Conservation (phyloP, 2,113 vertebrate genomes). For the Cnemophilus loriae region DNA sequence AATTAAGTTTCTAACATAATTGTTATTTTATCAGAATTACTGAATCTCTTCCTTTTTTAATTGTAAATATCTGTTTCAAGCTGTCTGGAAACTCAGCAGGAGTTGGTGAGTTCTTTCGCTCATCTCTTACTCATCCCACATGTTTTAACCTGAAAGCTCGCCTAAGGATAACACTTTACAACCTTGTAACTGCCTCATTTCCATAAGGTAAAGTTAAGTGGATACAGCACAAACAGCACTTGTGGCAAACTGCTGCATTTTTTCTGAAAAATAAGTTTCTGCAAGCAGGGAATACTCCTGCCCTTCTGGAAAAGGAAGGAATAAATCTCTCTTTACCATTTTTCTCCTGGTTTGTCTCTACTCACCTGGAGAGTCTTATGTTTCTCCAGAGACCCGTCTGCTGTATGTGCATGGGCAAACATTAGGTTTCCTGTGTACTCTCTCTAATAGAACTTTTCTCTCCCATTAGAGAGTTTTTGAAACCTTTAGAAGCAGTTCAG, state of each 20-base stretch:
- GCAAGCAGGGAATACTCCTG: background rate
- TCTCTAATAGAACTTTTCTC: background rate
- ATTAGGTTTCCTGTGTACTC: background rate
- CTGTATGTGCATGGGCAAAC: fast-evolving
- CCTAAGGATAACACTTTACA: background rate
- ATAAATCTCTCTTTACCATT: background rate
- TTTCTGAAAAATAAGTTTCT: background rate
- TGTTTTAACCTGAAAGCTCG: background rate
- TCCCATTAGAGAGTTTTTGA: background rate
- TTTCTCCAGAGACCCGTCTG: background rate
- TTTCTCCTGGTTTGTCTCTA: background rate
- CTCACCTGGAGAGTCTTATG: background rate
- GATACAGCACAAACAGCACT: background rate
- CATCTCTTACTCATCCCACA: background rate
- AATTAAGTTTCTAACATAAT: background rate
- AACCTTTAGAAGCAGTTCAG: background rate
- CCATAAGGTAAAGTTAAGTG: background rate
- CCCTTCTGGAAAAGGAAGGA: background rate
- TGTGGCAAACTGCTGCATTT: fast-evolving
- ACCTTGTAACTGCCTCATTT: background rate
- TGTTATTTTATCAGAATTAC: background rate
- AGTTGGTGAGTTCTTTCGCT: background rate
- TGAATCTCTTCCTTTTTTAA: background rate
- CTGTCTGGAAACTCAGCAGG: background rate
- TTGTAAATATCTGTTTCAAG: background rate